Conservation (phyloP, 2,888 invertebrate species). For the Sinopyrophorus schimmeli region DNA sequence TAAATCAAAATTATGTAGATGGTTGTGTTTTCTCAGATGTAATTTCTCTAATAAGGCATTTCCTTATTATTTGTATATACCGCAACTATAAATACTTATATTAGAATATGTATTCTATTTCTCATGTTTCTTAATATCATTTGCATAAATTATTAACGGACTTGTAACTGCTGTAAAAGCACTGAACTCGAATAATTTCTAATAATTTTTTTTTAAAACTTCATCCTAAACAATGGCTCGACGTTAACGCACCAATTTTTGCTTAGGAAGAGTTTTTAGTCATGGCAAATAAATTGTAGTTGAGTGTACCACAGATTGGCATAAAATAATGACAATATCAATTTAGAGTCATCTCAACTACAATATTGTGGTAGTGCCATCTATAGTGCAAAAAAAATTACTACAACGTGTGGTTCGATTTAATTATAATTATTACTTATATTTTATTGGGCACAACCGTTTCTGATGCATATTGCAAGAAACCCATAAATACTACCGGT, state of each 20-base stretch:
- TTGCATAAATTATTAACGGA: conserved; percentile 6
- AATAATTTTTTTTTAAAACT: not conserved
- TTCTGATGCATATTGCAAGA: no score
- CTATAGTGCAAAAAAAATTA: no score
- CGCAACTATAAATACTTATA: conserved; percentile 9
- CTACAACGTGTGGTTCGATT: no score
- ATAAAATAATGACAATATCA: no score
- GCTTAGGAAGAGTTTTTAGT: no score
- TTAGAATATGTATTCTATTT: conserved; percentile 11
- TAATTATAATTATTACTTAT: no score
- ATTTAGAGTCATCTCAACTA: no score
- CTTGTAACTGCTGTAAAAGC: conserved; percentile 2
- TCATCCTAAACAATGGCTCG: not conserved
- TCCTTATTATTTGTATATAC: conserved; percentile 21
- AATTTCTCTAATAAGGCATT: conserved; percentile 29
- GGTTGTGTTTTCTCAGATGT: conserved; percentile 26
- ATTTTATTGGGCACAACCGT: no score
- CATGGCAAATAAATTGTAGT: no score
- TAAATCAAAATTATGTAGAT: conserved; percentile 36
- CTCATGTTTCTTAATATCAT: conserved; percentile 1
- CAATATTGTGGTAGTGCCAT: no score
- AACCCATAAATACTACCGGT: no score
- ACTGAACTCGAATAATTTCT: not conserved
- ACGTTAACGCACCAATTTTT: not conserved
- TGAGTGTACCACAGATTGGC: no score